phyloP scores from a whole-genome alignment of 2,113 vertebrate species.

The Empidonax alnorum region DNA sequence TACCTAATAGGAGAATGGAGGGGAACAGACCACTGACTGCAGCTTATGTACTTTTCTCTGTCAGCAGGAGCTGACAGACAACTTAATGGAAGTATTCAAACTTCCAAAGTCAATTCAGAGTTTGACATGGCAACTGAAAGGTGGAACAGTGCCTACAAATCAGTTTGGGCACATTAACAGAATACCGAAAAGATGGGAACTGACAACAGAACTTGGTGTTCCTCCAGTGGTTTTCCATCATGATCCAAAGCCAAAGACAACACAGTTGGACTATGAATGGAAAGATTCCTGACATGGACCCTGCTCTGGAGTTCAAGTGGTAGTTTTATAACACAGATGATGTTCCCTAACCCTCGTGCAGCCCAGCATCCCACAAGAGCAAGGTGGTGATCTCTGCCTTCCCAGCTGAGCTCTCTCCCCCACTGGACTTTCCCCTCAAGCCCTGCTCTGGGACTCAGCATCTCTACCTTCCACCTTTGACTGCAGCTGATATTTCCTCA shows the following conservation, averaged over 20 bases:
- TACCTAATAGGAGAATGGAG: not conserved
- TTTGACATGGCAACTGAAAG: not conserved
- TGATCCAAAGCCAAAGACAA: not conserved
- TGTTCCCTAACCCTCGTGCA: not conserved
- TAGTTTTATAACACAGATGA: not conserved
- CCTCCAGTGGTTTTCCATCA: slow-evolving; percentile 18
- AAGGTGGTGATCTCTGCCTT: not conserved
- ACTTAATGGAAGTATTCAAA: not conserved
- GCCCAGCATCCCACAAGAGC: not conserved
- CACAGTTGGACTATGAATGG: not conserved
- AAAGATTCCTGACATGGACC: not conserved
- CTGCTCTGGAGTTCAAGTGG: not conserved
- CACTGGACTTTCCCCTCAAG: not conserved
- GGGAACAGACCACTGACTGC: not conserved
- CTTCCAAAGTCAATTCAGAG: not conserved
- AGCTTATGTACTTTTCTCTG: not conserved
- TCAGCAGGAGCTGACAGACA: not conserved
- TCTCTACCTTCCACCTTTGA: not conserved
- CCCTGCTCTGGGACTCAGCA: not conserved
- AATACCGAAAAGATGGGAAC: not conserved
- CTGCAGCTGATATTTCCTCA: not conserved
- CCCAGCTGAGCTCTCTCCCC: not conserved
- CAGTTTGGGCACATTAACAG: not conserved
- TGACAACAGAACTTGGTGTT: slow-evolving; percentile 1
- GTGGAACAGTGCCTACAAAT: not conserved